Evolutionary conservation across 2,888 invertebrate species (phyloP), one percentile per base, ranked within the genome.

Genomic region (Hedya salicella): DNA sequence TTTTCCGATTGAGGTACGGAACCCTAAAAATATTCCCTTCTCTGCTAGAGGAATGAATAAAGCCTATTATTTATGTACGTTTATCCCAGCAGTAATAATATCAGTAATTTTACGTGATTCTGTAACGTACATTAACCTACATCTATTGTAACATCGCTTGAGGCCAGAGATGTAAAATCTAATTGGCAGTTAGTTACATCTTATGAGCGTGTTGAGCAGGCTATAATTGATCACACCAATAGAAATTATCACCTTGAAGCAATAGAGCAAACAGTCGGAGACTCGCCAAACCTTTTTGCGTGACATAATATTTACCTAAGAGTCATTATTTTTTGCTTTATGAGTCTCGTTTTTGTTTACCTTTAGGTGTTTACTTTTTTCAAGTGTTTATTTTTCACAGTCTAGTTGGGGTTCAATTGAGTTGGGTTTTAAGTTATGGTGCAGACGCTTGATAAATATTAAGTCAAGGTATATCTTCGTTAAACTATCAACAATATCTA

Each of bases 261-360:
- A 39, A 36, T 6, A 52, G 36, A 59, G 25, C 25, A 52, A 50
- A 53, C 39, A 30, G 8, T 17, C 32, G 6, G 1, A 57, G 57
- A 59, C 17, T 39, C 19, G 30, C 46, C 50, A 44, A 50, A n/a
- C 14, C 32, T 16, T 14, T 46, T 39, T 8, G 36, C n/a, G 32
- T 65, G 65, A 65, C 59, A 52, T 65, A 59, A 65, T 46, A 39
- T 65, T 60, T 65, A 46, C 14, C 3, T 17, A 59, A 52, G 39
- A 65, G 46, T 52, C 19, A 49, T 52, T 32, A 48, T 50, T 64
- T 64, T 56, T 30, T 39, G 36, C 21, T 46, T 39, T 25, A 13
- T 36, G 53, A 13, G 32, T 30, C n/a, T 16, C 9, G 6, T 36
- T 8, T 6, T 36, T 9, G 36, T 9, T 9, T 6, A 1, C 36